Conservation (phyloP, 2,113 vertebrate species). For the Protobothrops flavoviridis region DNA sequence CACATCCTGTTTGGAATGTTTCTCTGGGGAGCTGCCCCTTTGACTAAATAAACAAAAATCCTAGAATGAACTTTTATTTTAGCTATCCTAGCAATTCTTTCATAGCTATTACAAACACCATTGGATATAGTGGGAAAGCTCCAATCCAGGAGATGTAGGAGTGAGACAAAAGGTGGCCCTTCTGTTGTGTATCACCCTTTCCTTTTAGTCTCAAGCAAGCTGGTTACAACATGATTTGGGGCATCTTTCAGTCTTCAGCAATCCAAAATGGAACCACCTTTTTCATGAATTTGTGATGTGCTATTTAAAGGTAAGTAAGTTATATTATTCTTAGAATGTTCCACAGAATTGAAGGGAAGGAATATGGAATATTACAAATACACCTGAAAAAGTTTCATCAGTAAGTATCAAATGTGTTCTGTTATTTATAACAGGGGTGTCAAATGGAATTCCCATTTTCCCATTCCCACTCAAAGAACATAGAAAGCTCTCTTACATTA, state of each 20-base stretch:
- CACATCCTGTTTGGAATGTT: neutral
- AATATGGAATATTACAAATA: neutral
- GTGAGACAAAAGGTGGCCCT: neutral
- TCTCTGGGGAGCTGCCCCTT: neutral
- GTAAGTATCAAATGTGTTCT: neutral
- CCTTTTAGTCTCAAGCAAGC: constrained; percentile 65
- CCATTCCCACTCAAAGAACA: neutral
- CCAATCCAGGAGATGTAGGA: neutral
- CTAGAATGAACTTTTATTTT: neutral
- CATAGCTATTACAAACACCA: neutral
- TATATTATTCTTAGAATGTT: neutral
- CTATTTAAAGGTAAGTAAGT: constrained; percentile 67
- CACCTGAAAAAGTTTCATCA: neutral
- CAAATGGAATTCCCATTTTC: neutral
- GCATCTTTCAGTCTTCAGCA: constrained; percentile 69
- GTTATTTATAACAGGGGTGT: neutral
- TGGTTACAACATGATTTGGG: constrained; percentile 76
- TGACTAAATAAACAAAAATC: neutral
- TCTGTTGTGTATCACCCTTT: neutral
- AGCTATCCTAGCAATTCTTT: neutral
- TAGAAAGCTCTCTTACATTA: neutral
- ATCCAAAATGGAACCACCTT: constrained; percentile 66
- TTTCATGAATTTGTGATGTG: constrained; percentile 71
- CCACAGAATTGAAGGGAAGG: neutral
- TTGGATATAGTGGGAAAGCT: neutral